phyloP scores from a whole-genome alignment of 2,888 invertebrate species.

The Eulithis prunata region DNA sequence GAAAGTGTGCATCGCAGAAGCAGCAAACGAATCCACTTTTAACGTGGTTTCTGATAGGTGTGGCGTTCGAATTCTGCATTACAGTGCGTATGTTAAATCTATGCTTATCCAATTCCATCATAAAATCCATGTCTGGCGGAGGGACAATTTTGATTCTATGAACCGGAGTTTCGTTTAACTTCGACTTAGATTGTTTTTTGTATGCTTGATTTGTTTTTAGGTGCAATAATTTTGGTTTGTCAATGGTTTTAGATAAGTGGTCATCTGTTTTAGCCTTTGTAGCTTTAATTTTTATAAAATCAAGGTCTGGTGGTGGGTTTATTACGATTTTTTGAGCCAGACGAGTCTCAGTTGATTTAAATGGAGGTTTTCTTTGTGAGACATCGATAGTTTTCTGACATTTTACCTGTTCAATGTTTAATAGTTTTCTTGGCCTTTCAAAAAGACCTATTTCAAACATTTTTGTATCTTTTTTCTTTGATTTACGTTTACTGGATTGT shows the following conservation, averaged over 20 bases:
- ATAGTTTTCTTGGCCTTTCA: constrained; percentile 5
- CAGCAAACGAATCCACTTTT: constrained; percentile 48
- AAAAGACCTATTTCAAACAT: too few relatives aligned
- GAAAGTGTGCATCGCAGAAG: constrained; percentile 44
- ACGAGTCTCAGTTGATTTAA: not conserved
- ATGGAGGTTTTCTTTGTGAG: too few relatives aligned
- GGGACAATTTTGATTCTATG: constrained; percentile 27
- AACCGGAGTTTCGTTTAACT: constrained; percentile 4
- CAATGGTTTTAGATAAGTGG: not conserved
- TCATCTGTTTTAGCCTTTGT: constrained; percentile 1
- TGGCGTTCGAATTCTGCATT: constrained; percentile 56
- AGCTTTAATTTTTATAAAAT: constrained; percentile 17
- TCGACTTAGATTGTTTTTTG: constrained; percentile 2
- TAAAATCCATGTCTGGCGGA: constrained; percentile 34
- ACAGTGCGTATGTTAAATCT: constrained; percentile 29
- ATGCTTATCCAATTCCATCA: constrained; percentile 33
- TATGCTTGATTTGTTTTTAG: constrained; percentile 4
- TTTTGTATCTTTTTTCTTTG: constrained; percentile 13
- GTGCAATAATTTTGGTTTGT: not conserved
- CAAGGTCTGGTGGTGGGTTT: constrained; percentile 27
- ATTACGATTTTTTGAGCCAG: constrained; percentile 17
- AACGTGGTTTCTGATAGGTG: constrained; percentile 45
- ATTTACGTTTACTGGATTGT: constrained; percentile 15
- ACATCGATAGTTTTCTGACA: constrained; percentile 1
- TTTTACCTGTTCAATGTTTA: constrained; percentile 16